Percentiles rank a stretch among this genome's conserved stretches.
Evolutionary conservation across 2,888 invertebrate species (phyloP).

Genomic region (Thera britannica): DNA sequence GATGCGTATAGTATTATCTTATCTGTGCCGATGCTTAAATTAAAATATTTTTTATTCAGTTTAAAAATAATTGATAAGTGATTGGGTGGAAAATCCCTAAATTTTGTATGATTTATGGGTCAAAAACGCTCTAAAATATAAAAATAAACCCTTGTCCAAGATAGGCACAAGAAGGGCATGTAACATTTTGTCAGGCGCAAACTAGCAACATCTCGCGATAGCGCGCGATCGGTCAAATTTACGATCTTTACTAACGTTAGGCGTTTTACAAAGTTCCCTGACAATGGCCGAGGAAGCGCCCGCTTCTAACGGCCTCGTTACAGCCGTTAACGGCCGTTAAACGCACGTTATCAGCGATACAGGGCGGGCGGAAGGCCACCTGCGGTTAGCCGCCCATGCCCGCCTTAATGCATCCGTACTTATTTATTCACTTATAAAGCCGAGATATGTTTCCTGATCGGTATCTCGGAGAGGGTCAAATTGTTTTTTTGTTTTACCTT

Average conservation of each 20-base stretch:
- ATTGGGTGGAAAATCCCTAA: too few relatives aligned
- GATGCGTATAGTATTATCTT: too few relatives aligned
- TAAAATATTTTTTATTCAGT: too few relatives aligned
- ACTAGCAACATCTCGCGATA: conserved; percentile 47
- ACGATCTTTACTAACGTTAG: conserved; percentile 51
- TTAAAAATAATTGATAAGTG: too few relatives aligned
- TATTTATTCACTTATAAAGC: conserved; percentile 72
- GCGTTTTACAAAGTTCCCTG: conserved; percentile 58
- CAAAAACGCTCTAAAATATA: background rate
- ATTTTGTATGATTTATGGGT: too few relatives aligned
- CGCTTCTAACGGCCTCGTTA: conserved; percentile 80
- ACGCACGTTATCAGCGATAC: conserved; percentile 68
- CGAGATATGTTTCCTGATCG: conserved; percentile 77
- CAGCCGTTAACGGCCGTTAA: conserved; percentile 74
- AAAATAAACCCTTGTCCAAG: conserved; percentile 5
- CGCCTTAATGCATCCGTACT: conserved; percentile 82
- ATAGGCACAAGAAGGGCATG: conserved; percentile 28
- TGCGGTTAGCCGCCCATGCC: conserved; percentile 70
- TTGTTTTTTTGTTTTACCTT: conserved; percentile 37
- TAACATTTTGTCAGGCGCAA: conserved; percentile 40
- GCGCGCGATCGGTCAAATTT: conserved; percentile 57
- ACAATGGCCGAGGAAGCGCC: conserved; percentile 77
- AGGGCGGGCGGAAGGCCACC: conserved; percentile 77
- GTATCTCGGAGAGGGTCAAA: conserved; percentile 55
- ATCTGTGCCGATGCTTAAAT: too few relatives aligned